These are phyloP conservation scores for Akabosia matsudoensis DNA, from an alignment of 1,140 invertebrate genomes.

Conservation along the genomic window DNA sequence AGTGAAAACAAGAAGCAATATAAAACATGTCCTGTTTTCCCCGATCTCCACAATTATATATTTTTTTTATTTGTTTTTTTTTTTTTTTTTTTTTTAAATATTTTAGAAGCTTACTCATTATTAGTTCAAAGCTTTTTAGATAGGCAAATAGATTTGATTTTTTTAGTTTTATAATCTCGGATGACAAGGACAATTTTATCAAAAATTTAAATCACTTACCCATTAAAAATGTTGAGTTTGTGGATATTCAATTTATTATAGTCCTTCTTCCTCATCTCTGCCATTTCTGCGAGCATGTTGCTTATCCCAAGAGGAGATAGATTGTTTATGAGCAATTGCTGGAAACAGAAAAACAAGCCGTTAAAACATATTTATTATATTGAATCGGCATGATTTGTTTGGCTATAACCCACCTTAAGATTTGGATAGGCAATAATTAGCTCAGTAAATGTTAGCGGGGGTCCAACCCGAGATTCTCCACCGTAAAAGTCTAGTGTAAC, in stretches of 20 bases:
- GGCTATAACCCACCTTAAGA: constrained; percentile 24
- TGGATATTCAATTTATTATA: constrained; percentile 4
- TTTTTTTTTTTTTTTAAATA: not conserved
- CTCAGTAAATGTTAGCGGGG: constrained; percentile 28
- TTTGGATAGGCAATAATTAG: constrained; percentile 27
- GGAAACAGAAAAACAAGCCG: not conserved
- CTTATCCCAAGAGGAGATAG: not conserved
- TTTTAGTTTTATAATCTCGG: too few relatives aligned
- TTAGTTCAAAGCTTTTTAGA: not conserved
- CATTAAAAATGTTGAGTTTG: constrained; percentile 34
- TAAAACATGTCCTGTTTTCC: not conserved
- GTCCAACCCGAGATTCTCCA: constrained; percentile 26
- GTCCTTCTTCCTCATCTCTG: not conserved
- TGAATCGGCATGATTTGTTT: too few relatives aligned
- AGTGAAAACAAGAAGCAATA: constrained; percentile 5
- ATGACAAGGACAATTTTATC: too few relatives aligned
- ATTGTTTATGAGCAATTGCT: constrained; percentile 27
- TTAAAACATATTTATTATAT: too few relatives aligned
- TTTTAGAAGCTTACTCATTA: not conserved
- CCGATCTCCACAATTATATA: too few relatives aligned
- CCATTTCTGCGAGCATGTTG: constrained; percentile 22
- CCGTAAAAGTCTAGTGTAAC: constrained; percentile 28
- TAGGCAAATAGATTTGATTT: not conserved
- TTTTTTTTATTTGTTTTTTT: too few relatives aligned
- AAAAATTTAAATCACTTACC: constrained; percentile 21